phyloP scores from a whole-genome alignment of 1,140 invertebrate species.

The Hestina assimilis region DNA sequence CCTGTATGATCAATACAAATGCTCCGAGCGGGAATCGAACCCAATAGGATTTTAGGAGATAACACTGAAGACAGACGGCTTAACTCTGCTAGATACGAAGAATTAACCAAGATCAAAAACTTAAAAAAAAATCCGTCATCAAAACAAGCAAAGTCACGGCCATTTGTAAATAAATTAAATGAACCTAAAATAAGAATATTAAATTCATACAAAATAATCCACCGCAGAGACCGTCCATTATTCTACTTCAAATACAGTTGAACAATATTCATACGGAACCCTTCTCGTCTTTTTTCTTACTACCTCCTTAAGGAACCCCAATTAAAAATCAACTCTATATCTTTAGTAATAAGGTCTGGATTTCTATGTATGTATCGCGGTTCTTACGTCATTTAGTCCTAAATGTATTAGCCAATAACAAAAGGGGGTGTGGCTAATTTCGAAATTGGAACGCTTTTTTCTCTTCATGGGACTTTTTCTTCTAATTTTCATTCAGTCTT shows the following conservation, averaged over 20 bases:
- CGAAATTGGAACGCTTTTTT: constrained; percentile 63
- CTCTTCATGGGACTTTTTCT: constrained; percentile 37
- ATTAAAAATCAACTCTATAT: background rate
- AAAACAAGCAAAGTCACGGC: too few species aligned
- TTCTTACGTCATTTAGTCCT: constrained; percentile 8
- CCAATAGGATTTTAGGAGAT: too few species aligned
- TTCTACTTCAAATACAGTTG: constrained; percentile 37
- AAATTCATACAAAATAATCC: constrained; percentile 23
- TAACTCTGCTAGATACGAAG: too few species aligned
- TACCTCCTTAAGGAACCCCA: constrained; percentile 20
- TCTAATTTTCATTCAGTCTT: constrained; percentile 38
- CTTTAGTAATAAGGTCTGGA: background rate
- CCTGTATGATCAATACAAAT: too few species aligned
- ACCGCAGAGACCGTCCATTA: constrained; percentile 30
- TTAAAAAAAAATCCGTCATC: too few species aligned
- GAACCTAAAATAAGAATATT: constrained; percentile 12
- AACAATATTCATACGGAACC: constrained; percentile 39
- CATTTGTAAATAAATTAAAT: background rate
- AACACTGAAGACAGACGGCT: too few species aligned
- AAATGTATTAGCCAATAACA: constrained; percentile 52
- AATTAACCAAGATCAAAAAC: too few species aligned
- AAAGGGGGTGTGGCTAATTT: constrained; percentile 64
- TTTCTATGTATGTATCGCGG: background rate
- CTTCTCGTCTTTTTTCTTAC: constrained; percentile 33
- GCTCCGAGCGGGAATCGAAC: too few species aligned